A percentile compares a stretch with the other conserved stretches of the same genome.
Conservation (phyloP, 2,888 invertebrate genomes). For the Azorinus chamasolen region DNA sequence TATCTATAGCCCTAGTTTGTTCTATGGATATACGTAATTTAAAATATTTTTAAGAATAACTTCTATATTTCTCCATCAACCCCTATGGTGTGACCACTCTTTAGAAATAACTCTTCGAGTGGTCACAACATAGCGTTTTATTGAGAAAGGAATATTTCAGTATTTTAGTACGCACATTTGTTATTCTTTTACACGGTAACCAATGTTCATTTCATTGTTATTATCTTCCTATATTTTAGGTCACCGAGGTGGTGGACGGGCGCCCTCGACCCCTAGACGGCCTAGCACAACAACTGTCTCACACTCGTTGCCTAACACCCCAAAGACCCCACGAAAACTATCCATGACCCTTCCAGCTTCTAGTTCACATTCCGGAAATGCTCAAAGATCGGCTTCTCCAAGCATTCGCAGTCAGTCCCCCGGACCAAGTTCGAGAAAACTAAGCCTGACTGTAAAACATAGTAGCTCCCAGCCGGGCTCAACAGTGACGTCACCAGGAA, state of each 20-base stretch:
- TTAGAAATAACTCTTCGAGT: no score
- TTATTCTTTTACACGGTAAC: no score
- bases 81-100: no score
- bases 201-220: no score
- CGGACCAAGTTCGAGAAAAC: slow-evolving; percentile 58
- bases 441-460: slow-evolving; percentile 36
- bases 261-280: slow-evolving; percentile 54
- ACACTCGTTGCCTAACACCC: slow-evolving; percentile 63
- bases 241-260: slow-evolving; percentile 53
- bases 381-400: slow-evolving; percentile 62
- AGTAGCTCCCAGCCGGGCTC: slow-evolving; percentile 52
- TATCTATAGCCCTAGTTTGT: no score
- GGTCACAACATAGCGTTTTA: no score
- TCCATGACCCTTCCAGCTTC: slow-evolving; percentile 50
- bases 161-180: no score
- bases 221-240: slow-evolving; percentile 37
- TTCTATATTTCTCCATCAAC: no score
- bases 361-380: slow-evolving; percentile 40
- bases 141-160: no score
- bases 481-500: slow-evolving; percentile 46
- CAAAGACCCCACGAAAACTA: slow-evolving; percentile 63
- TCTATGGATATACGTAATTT: no score
- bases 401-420: slow-evolving; percentile 74
- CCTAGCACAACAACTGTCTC: slow-evolving; percentile 58
- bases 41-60: no score